phyloP scores from a whole-genome alignment of 2,113 vertebrate species.

The Corythornis vintsioides region DNA sequence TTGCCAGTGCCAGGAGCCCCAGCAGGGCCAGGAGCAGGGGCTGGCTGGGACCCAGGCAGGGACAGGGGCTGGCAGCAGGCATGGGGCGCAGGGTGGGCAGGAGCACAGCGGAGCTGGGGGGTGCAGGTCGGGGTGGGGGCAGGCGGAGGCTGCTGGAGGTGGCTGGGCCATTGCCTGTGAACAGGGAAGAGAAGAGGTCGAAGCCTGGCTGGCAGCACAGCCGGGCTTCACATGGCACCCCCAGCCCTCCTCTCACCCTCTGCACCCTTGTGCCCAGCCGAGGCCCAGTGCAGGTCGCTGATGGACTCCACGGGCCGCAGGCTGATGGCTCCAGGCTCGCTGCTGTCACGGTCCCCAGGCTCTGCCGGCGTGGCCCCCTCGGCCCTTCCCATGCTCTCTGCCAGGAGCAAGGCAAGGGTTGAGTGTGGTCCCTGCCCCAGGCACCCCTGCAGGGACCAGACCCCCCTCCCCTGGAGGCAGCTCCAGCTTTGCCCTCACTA shows the following conservation, averaged over 20 bases:
- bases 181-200: background rate
- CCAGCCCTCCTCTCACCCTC: background rate
- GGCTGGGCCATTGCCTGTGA: background rate
- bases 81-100: conserved; percentile 40
- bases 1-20: conserved; percentile 76
- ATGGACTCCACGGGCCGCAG: conserved; percentile 91
- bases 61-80: background rate
- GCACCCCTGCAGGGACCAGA: background rate
- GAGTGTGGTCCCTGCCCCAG: fast-evolving
- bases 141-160: background rate
- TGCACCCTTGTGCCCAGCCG: conserved; percentile 54
- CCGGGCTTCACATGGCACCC: fast-evolving
- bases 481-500: fast-evolving
- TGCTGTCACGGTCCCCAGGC: background rate
- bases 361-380: background rate
- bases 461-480: fast-evolving
- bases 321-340: conserved; percentile 77
- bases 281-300: conserved; percentile 86
- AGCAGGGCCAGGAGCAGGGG: conserved; percentile 76
- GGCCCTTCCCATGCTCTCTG: conserved; percentile 28
- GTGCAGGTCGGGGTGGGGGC: background rate
- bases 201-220: fast-evolving
- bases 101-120: background rate
- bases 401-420: background rate
- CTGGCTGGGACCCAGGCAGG: conserved; percentile 59